A percentile compares a stretch with the other conserved stretches of the same genome.
phyloP scores from a whole-genome alignment of 2,888 invertebrate species.

The Sesia apiformis region DNA sequence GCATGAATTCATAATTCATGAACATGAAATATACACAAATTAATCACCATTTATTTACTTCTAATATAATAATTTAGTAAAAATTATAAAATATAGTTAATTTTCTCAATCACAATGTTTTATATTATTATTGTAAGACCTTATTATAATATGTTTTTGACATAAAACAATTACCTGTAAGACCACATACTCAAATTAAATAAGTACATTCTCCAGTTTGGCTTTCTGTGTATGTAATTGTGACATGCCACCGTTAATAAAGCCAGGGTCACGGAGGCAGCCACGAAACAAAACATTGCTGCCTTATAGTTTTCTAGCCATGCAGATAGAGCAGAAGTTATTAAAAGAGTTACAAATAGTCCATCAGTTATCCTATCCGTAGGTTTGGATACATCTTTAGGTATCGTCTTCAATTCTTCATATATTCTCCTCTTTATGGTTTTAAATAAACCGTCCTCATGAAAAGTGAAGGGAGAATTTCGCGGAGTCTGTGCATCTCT shows the following conservation, averaged over 20 bases:
- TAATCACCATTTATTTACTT: too few species aligned
- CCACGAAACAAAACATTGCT: constrained; percentile 35
- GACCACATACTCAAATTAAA: constrained; percentile 81
- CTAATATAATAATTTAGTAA: too few species aligned
- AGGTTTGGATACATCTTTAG: constrained; percentile 21
- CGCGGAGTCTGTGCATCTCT: constrained; percentile 77
- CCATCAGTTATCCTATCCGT: constrained; percentile 46
- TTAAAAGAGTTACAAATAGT: constrained; percentile 40
- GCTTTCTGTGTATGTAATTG: constrained; percentile 84
- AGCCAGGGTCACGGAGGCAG: constrained; percentile 74
- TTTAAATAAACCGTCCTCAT: constrained; percentile 82
- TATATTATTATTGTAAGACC: too few species aligned
- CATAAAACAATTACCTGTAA: constrained; percentile 57
- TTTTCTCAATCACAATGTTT: too few species aligned
- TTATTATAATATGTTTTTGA: too few species aligned
- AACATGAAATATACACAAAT: too few species aligned
- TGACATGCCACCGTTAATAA: constrained; percentile 79
- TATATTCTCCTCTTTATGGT: constrained; percentile 77
- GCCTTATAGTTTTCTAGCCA: constrained; percentile 35
- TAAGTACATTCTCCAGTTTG: constrained; percentile 86
- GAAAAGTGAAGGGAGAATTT: constrained; percentile 82
- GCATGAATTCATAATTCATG: too few species aligned
- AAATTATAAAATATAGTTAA: too few species aligned
- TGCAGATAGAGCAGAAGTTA: constrained; percentile 33
- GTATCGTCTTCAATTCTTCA: constrained; percentile 73